Conservation (phyloP, 2,113 vertebrate genomes). For the Eira barbara region DNA sequence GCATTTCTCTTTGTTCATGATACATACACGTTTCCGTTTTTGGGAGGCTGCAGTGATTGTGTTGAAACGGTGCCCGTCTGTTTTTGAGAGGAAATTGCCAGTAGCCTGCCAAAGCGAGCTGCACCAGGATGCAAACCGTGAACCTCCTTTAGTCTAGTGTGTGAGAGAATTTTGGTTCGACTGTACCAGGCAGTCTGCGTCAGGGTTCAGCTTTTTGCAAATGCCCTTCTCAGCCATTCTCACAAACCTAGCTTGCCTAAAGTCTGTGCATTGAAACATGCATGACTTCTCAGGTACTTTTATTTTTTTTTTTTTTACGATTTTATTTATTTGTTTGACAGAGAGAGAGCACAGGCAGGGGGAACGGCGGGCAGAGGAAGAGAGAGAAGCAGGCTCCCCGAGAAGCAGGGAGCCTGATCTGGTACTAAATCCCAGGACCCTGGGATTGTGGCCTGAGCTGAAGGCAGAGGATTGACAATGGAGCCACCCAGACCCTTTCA, state of each 20-base stretch:
- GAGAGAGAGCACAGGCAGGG: too few relatives aligned
- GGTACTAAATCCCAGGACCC: too few relatives aligned
- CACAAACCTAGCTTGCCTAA: too few relatives aligned
- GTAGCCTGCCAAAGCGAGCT: neutral
- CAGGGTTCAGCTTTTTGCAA: neutral
- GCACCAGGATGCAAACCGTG: neutral
- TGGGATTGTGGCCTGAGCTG: too few relatives aligned
- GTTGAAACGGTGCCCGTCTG: neutral
- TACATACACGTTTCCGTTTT: neutral
- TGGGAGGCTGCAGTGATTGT: neutral
- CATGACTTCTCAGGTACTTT: neutral
- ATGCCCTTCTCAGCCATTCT: fast-evolving
- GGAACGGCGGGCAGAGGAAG: too few relatives aligned
- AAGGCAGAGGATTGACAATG: too few relatives aligned
- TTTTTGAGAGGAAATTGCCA: neutral
- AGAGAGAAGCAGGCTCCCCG: too few relatives aligned
- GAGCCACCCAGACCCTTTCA: neutral
- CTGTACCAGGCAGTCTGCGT: neutral
- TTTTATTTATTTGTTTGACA: neutral
- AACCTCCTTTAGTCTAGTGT: neutral
- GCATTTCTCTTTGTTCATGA: neutral
- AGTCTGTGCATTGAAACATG: neutral
- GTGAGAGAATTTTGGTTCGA: neutral
- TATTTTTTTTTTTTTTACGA: neutral
- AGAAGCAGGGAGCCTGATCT: too few relatives aligned